Conservation (phyloP, 2,113 vertebrate species). For the Mugil cephalus region DNA sequence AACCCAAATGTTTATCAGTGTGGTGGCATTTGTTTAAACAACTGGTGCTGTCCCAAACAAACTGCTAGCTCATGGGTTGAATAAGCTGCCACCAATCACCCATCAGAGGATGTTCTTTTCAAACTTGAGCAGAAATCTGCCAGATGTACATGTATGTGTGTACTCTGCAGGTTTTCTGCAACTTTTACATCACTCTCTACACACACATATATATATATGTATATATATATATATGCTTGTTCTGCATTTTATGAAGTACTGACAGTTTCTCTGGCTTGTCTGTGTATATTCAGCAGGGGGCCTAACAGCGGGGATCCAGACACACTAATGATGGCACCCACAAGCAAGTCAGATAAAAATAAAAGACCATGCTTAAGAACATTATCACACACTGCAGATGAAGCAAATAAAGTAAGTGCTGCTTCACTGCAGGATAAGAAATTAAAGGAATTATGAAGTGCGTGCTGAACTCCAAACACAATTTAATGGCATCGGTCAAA, state of each 20-base stretch:
- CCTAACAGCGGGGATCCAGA: constrained; percentile 6
- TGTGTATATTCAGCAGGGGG: constrained; percentile 7
- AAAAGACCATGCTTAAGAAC: background rate
- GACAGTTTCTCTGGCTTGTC: background rate
- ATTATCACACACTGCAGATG: background rate
- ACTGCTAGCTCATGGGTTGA: no score
- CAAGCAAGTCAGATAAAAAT: constrained; percentile 20
- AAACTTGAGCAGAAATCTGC: no score
- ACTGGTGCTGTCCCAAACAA: no score
- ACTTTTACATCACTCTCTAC: no score
- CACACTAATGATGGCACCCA: background rate
- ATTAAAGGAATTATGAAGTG: background rate
- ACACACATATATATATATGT: background rate
- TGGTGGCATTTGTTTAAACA: no score
- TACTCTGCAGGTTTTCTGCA: no score
- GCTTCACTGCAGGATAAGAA: constrained; percentile 14
- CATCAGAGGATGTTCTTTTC: no score
- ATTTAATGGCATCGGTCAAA: constrained; percentile 29
- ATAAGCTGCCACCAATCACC: no score
- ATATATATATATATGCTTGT: background rate
- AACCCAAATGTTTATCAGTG: no score
- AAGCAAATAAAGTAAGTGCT: background rate
- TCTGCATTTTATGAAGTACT: background rate
- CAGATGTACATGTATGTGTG: no score
- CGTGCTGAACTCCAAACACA: constrained; percentile 6